Evolutionary conservation across 2,113 vertebrate species (phyloP).

Genomic region (Daubentonia madagascariensis): DNA sequence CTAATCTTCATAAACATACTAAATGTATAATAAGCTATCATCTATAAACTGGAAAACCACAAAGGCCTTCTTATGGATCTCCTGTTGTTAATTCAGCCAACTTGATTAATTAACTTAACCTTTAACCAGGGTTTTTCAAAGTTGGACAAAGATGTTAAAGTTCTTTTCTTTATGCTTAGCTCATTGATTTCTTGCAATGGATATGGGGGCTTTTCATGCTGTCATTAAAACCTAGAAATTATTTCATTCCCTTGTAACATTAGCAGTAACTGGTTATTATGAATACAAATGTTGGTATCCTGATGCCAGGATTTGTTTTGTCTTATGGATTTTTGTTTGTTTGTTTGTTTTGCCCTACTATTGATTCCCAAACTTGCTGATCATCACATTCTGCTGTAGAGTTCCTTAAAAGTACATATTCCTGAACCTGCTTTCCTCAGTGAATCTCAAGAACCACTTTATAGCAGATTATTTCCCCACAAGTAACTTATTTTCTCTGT

Average conservation of each 20-base stretch:
- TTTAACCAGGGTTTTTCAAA: conserved; percentile 34
- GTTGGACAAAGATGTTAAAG: background rate
- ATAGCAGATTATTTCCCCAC: background rate
- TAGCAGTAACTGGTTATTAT: background rate
- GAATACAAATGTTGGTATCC: background rate
- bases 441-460: background rate
- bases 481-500: background rate
- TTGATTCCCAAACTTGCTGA: background rate
- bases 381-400: background rate
- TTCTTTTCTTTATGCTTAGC: background rate
- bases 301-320: background rate
- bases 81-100: conserved; percentile 11
- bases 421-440: background rate
- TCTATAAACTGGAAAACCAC: background rate
- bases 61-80: conserved; percentile 16
- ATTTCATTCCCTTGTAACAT: background rate
- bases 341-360: background rate
- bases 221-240: background rate
- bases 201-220: background rate
- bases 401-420: background rate
- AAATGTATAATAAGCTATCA: conserved; percentile 35
- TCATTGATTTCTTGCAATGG: background rate
- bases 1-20: conserved; percentile 12
- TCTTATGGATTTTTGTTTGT: background rate
- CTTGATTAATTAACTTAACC: conserved; percentile 23